Conservation (phyloP, 2,797 vertebrate species). For the Hemibagrus guttatus region DNA sequence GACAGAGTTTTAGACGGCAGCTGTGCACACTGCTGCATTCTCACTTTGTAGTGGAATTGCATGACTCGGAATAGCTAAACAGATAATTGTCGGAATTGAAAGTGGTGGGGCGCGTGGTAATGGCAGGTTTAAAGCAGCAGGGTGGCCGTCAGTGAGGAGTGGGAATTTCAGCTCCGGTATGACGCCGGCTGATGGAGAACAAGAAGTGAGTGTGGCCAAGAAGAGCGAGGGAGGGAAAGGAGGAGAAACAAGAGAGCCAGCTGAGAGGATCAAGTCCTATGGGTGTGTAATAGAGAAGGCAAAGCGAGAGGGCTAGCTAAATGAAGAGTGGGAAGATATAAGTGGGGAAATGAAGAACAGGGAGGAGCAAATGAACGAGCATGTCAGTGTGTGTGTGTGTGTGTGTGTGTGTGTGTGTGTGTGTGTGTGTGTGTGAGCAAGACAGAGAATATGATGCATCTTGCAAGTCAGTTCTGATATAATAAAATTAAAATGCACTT, state of each 20-base stretch:
- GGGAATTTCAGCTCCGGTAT: constrained; percentile 69
- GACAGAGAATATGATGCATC: constrained; percentile 16
- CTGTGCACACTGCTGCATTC: constrained; percentile 57
- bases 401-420: no score
- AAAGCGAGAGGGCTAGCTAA: constrained; percentile 34
- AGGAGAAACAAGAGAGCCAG: constrained; percentile 35
- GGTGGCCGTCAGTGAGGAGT: constrained; percentile 49
- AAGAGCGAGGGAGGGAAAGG: constrained; percentile 3
- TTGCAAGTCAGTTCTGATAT: background rate
- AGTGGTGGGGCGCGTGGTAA: constrained; percentile 70
- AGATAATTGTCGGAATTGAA: constrained; percentile 79
- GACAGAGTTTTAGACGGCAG: constrained; percentile 59
- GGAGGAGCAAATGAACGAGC: background rate
- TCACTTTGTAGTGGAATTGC: constrained; percentile 59
- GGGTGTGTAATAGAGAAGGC: constrained; percentile 42
- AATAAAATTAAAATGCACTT: constrained; percentile 20
- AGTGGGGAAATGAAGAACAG: constrained; percentile 29
- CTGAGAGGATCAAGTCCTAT: constrained; percentile 43
- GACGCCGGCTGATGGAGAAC: constrained; percentile 64
- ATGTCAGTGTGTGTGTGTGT: background rate
- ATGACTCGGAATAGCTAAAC: constrained; percentile 75
- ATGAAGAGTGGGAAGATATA: constrained; percentile 31
- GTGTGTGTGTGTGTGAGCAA: background rate
- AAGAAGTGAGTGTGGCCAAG: constrained; percentile 18
- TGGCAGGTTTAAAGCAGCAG: constrained; percentile 74